Percentiles rank a stretch among this genome's conserved stretches.
These are phyloP conservation scores for Archocentrus centrarchus DNA, from an alignment of 2,113 vertebrate genomes.

Conservation along the genomic window DNA sequence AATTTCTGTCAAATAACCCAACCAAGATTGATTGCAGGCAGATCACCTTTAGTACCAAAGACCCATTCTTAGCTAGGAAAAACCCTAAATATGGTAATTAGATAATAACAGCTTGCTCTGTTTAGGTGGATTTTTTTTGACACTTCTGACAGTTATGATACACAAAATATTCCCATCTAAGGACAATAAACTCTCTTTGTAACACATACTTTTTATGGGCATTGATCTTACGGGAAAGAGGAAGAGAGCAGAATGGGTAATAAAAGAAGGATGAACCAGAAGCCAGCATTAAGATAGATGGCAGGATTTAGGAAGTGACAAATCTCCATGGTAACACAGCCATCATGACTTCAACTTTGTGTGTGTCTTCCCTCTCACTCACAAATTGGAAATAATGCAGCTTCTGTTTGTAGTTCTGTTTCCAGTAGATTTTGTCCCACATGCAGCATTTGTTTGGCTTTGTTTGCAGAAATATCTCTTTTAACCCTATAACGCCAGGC, in stretches of 20 bases:
- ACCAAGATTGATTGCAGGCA: not conserved
- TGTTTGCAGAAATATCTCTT: too few species aligned
- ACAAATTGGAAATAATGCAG: not conserved
- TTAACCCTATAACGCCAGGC: too few species aligned
- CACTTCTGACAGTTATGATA: conserved; percentile 7
- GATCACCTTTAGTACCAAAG: not conserved
- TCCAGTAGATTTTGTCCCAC: not conserved
- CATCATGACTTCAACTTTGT: not conserved
- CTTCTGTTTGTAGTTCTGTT: not conserved
- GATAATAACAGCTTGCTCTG: not conserved
- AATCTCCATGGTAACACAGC: conserved; percentile 10
- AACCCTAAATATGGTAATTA: conserved; percentile 4
- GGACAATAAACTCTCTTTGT: not conserved
- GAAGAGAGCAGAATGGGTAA: not conserved
- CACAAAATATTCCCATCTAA: not conserved
- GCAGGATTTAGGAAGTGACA: conserved; percentile 14
- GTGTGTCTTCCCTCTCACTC: not conserved
- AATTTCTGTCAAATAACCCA: not conserved
- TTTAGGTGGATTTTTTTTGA: not conserved
- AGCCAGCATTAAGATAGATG: conserved; percentile 11
- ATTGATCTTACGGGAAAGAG: not conserved
- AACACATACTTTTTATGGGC: not conserved
- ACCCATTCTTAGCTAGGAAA: not conserved
- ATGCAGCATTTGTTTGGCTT: not conserved
- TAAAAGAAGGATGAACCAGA: conserved; percentile 5